These are phyloP conservation scores for Ariolimax columbianus DNA, from an alignment of 2,888 invertebrate genomes.

Conservation along the genomic window DNA sequence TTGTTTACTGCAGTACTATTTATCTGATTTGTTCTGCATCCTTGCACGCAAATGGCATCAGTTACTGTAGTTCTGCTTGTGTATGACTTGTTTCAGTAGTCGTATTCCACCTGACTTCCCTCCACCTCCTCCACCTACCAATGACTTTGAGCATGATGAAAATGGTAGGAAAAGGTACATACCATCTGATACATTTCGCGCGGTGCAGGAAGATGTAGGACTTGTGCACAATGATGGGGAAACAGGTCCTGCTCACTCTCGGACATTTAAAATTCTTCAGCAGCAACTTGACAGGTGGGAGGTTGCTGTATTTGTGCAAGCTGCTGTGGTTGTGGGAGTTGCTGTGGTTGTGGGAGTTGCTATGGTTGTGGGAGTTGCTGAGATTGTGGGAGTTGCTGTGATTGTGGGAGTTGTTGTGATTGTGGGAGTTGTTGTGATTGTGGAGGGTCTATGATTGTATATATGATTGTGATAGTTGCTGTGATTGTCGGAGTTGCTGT, in stretches of 20 bases:
- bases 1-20: too few species aligned
- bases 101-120: constrained; percentile 20
- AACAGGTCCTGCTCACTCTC: constrained; percentile 66
- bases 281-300: constrained; percentile 63
- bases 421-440: too few species aligned
- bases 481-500: too few species aligned
- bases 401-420: too few species aligned
- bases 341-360: too few species aligned
- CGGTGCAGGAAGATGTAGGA: constrained; percentile 66
- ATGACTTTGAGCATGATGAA: constrained; percentile 28
- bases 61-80: neutral
- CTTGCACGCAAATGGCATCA: constrained; percentile 11
- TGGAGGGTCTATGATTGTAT: too few species aligned
- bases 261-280: constrained; percentile 71
- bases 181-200: constrained; percentile 73
- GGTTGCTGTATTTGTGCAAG: neutral
- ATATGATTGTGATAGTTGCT: too few species aligned
- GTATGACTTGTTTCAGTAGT: constrained; percentile 44
- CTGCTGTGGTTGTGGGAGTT: too few species aligned
- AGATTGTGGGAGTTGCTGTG: too few species aligned
- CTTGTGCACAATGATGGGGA: constrained; percentile 57
- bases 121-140: constrained; percentile 43
- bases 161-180: constrained; percentile 58
- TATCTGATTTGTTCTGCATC: constrained; percentile 22
- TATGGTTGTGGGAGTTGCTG: too few species aligned